Evolutionary conservation across 37 sponge, comb jelly and placozoan species (phyloP).

Genomic region (Lycopodina hypogea): DNA sequence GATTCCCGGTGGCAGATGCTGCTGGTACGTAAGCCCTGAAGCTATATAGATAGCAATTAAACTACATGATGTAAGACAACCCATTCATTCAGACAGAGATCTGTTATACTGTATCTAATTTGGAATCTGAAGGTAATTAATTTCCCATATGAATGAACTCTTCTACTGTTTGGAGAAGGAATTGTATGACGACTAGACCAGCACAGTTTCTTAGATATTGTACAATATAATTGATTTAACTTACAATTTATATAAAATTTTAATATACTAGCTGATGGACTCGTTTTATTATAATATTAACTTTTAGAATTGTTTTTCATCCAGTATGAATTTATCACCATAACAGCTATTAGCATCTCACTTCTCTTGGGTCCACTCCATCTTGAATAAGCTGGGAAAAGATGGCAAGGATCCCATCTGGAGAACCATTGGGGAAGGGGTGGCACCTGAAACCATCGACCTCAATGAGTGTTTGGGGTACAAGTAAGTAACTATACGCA

Average conservation of each 20-base stretch:
- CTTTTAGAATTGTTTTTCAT: too few species aligned
- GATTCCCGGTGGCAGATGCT: conserved; percentile 87
- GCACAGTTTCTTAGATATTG: too few species aligned
- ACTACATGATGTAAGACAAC: not conserved
- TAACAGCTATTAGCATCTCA: conserved; percentile 35
- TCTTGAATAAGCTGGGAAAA: conserved; percentile 36
- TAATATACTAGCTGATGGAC: too few species aligned
- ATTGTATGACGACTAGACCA: too few species aligned
- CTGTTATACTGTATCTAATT: too few species aligned
- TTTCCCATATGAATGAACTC: too few species aligned
- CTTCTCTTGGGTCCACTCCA: conserved; percentile 35
- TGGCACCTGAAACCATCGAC: conserved; percentile 45
- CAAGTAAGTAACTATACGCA: conserved; percentile 36
- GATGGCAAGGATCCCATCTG: conserved; percentile 65
- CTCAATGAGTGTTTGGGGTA: conserved; percentile 20
- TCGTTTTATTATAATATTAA: too few species aligned
- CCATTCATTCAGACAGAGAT: too few species aligned
- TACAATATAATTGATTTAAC: too few species aligned
- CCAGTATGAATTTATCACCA: not conserved
- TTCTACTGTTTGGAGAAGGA: too few species aligned
- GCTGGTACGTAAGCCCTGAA: conserved; percentile 61
- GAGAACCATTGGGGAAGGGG: conserved; percentile 58
- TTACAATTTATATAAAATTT: too few species aligned
- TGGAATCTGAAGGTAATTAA: not conserved
- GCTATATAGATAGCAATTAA: not conserved